Percentiles rank a stretch among this genome's conserved stretches.
These are phyloP conservation scores for Microcebus lehilahytsara DNA, from an alignment of 2,113 vertebrate genomes.

Conservation along the genomic window DNA sequence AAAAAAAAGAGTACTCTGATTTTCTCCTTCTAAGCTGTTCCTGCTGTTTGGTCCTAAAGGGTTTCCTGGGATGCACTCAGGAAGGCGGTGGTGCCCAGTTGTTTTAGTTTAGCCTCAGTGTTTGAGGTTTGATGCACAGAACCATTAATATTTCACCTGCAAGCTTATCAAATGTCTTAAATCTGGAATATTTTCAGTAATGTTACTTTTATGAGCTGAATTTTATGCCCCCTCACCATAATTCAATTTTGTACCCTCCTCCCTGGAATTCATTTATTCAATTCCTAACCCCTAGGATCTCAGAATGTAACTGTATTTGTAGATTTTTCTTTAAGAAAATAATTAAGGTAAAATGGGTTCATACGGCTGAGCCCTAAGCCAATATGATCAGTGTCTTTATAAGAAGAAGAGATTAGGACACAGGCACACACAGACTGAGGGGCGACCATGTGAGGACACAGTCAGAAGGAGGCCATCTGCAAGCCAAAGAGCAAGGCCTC, in stretches of 20 bases:
- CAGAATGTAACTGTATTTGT: slow-evolving; percentile 30
- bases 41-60: not conserved
- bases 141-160: not conserved
- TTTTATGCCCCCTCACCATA: not conserved
- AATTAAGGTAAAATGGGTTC: not conserved
- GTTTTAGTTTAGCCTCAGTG: not conserved
- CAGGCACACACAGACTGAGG: not conserved
- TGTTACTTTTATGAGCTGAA: not conserved
- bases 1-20: not conserved
- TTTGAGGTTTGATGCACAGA: not conserved
- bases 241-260: too few relatives aligned
- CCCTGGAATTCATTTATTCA: not conserved
- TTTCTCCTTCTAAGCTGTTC: not conserved
- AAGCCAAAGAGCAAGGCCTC: not conserved
- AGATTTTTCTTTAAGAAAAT: not conserved
- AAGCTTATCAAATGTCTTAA: not conserved
- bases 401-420: not conserved
- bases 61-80: not conserved
- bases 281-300: not conserved
- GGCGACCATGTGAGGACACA: not conserved
- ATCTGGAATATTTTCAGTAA: slow-evolving; percentile 19
- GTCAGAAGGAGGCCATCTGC: not conserved
- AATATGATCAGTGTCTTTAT: not conserved
- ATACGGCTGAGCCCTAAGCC: not conserved
- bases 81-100: not conserved